Conservation (phyloP, 1,140 invertebrate genomes). For the Oryctes rhinoceros region DNA sequence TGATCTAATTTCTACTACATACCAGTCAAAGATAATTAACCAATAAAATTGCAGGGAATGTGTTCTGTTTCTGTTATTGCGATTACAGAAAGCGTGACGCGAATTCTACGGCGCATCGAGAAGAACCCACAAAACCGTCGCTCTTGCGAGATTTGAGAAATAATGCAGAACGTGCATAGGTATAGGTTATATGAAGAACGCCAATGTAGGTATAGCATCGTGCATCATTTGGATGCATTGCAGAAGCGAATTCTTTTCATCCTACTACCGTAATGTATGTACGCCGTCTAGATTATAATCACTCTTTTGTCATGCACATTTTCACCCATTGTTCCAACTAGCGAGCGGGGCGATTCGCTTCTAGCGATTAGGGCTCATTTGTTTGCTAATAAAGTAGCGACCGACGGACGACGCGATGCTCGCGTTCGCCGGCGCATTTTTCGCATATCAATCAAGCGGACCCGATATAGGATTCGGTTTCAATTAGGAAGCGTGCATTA, state of each 20-base stretch:
- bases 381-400: slow-evolving; percentile 15
- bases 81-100: slow-evolving; percentile 14
- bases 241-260: neutral
- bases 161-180: neutral
- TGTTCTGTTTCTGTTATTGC: neutral
- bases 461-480: slow-evolving; percentile 29
- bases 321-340: slow-evolving; percentile 17
- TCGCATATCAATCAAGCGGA: slow-evolving; percentile 25
- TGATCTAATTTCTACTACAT: slow-evolving; percentile 8
- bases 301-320: slow-evolving; percentile 33
- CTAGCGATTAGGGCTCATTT: slow-evolving; percentile 25
- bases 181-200: no score
- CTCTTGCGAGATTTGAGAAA: neutral
- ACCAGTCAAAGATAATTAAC: slow-evolving; percentile 12
- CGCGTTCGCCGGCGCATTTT: neutral
- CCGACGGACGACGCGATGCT: neutral
- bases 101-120: neutral
- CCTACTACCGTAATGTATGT: slow-evolving; percentile 1
- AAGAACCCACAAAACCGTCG: neutral
- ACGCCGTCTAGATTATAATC: slow-evolving; percentile 16
- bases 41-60: neutral
- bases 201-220: neutral
- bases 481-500: slow-evolving; percentile 35
- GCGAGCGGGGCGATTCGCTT: slow-evolving; percentile 5
- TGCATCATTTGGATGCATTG: slow-evolving; percentile 5